Conservation (phyloP, 2,888 invertebrate genomes). For the Melanchra persicariae region DNA sequence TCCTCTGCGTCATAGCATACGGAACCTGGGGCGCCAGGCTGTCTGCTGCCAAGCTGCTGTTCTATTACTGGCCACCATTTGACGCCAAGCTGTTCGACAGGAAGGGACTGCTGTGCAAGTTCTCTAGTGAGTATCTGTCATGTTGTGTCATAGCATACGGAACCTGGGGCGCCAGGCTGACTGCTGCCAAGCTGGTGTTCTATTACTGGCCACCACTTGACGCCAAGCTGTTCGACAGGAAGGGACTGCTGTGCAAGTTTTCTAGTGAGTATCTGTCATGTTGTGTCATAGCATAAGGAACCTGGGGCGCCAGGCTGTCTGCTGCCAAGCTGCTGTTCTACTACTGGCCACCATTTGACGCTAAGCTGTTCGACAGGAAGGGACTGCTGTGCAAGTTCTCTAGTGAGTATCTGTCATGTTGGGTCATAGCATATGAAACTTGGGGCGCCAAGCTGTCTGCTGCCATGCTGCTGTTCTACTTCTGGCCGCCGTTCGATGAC, state of each 20-base stretch:
- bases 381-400: constrained; percentile 96
- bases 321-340: constrained; percentile 99
- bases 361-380: constrained; percentile 97
- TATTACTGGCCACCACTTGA: constrained; percentile 99
- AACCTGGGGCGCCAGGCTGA: constrained; percentile 97
- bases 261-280: constrained; percentile 91
- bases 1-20: constrained; percentile 98
- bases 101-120: constrained; percentile 96
- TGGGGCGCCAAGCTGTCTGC: constrained; percentile 98
- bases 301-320: constrained; percentile 97
- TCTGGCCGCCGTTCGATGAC: constrained; percentile 99
- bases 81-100: constrained; percentile 98
- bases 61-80: constrained; percentile 99
- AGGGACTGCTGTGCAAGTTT: constrained; percentile 96
- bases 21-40: constrained; percentile 98
- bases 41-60: constrained; percentile 98
- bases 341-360: constrained; percentile 99
- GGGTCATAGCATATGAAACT: constrained; percentile 99
- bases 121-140: constrained; percentile 92
- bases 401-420: constrained; percentile 90
- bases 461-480: constrained; percentile 98
- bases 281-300: constrained; percentile 99
- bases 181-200: constrained; percentile 98
- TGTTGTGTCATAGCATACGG: constrained; percentile 98
- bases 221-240: constrained; percentile 97